Percentiles rank a stretch among this genome's conserved stretches.
phyloP scores from a whole-genome alignment of 2,797 vertebrate species.

The Falco rusticolus region DNA sequence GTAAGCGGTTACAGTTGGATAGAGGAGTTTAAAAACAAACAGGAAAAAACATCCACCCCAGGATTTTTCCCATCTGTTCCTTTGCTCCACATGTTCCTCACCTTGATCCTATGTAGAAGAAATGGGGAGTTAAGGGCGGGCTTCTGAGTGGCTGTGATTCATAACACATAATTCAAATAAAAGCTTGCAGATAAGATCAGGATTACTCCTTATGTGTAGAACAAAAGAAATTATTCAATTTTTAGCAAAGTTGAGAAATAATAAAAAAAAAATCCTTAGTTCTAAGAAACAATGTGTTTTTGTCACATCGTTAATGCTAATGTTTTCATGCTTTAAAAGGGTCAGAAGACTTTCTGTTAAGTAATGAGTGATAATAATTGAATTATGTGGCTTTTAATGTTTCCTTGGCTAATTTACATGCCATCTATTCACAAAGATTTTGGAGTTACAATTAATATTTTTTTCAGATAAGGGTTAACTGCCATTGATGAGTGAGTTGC shows the following conservation, averaged over 20 bases:
- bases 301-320: background rate
- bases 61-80: background rate
- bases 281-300: background rate
- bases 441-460: background rate
- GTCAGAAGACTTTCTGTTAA: background rate
- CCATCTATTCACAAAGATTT: background rate
- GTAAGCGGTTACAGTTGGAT: background rate
- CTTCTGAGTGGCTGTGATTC: background rate
- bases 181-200: background rate
- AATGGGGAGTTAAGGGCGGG: background rate
- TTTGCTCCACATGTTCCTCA: background rate
- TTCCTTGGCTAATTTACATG: background rate
- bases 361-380: background rate
- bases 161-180: background rate
- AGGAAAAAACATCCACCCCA: background rate
- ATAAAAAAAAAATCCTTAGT: background rate
- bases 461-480: background rate
- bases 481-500: background rate
- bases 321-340: background rate
- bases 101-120: background rate
- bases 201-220: background rate
- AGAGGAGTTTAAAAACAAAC: background rate
- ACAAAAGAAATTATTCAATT: constrained; percentile 4
- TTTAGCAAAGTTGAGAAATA: background rate
- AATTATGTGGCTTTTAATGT: background rate